Evolutionary conservation across 2,888 invertebrate genomes (phyloP).

Genomic region (Rotaria sp.): DNA sequence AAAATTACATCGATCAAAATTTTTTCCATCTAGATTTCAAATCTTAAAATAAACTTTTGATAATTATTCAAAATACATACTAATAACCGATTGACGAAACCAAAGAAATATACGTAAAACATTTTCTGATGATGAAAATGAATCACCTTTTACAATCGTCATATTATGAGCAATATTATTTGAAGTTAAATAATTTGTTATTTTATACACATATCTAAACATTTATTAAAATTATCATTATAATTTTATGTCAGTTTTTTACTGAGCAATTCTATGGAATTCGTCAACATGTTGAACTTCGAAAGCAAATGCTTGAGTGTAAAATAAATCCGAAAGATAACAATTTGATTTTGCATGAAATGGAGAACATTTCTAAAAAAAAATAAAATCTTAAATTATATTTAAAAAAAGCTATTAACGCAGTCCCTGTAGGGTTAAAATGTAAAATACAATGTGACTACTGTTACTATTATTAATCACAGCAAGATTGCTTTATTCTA

Average conservation of each 20-base stretch:
- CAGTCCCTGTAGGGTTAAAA: no score
- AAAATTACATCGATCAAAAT: background rate
- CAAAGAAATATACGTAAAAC: background rate
- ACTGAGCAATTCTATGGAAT: background rate
- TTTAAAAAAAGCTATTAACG: background rate
- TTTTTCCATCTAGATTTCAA: background rate
- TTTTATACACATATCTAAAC: background rate
- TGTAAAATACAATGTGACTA: no score
- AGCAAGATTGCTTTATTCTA: no score
- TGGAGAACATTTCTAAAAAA: background rate
- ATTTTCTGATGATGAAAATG: background rate
- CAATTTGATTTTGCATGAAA: background rate
- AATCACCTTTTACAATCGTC: background rate
- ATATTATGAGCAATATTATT: background rate
- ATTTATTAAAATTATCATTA: no score
- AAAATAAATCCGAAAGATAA: background rate
- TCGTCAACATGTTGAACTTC: background rate
- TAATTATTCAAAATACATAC: background rate
- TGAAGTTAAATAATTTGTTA: background rate
- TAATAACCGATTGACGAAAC: background rate
- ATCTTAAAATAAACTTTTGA: background rate
- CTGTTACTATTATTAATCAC: no score
- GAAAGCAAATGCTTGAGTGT: constrained; percentile 13
- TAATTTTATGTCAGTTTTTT: no score
- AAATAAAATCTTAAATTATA: background rate